Evolutionary conservation across 2,113 vertebrate genomes (phyloP), one percentile per base, ranked within the genome.

Genomic region (Lasiurus borealis): DNA sequence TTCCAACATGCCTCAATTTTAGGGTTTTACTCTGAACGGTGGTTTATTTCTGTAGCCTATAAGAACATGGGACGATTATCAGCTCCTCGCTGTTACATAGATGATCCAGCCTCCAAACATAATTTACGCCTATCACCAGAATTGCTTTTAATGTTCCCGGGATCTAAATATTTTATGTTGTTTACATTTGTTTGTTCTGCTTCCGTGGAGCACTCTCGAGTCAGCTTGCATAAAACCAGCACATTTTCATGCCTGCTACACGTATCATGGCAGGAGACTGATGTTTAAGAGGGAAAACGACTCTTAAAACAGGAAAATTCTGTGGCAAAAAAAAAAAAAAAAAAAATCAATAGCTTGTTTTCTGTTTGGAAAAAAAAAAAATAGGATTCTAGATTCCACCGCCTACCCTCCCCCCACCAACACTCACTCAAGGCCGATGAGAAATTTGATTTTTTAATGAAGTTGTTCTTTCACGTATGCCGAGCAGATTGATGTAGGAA

Each of bases 141-240:
- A 96, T 81, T 0, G 36, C 96, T 88, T 92, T 93, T 97, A 96
- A 96, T 97, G 88, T 97, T 96, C 97, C 97, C 95, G 90, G 57
- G 68, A 96, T 97, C 95, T 98, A 96, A 98, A 97, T 98, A 97
- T 98, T 98, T 98, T 94, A 98, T 97, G 93, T 83, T 97, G 95
- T 98, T 98, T 98, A 96, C 92, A 69, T 97, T 96, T 96, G 54
- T 97, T 96, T 95, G 71, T 88, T 96, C 50, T 96, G 91, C 95
- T 97, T 96, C 96, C 62, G 8, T 84, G 78, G 81, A 97, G 73
- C 18, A 6, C 94, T 94, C 91, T 97, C 95, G 90, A 81, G 84
- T 97, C 91, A 98, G 93, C 96, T 92, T 95, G 90, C 71, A 34
- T 68, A 75, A 95, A 92, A 71, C 87, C 97, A 97, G 50, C 59